Conservation (phyloP, 2,113 vertebrate genomes). For the Nymphicus hollandicus region DNA sequence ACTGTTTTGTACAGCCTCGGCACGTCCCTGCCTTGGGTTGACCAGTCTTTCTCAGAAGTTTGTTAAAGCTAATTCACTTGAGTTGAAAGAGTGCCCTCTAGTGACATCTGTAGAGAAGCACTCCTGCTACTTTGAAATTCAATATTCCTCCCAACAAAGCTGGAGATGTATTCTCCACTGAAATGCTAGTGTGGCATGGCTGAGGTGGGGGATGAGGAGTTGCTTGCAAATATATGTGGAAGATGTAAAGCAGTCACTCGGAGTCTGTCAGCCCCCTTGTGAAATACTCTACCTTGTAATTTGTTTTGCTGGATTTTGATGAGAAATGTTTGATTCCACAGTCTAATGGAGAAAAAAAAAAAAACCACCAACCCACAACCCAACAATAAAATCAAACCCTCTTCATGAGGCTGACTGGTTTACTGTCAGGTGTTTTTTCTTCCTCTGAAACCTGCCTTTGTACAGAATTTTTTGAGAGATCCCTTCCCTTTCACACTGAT, state of each 20-base stretch:
- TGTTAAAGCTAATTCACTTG: background rate
- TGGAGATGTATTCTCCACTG: background rate
- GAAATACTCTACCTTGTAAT: background rate
- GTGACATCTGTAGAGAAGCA: background rate
- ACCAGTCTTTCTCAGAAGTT: background rate
- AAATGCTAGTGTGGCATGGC: background rate
- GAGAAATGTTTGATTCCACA: background rate
- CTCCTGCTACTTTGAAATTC: background rate
- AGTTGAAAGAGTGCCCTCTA: conserved; percentile 53
- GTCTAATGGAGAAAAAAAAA: background rate
- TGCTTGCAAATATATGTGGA: background rate
- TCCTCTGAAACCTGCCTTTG: background rate
- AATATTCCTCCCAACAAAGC: background rate
- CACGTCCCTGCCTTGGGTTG: background rate
- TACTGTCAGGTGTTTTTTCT: background rate
- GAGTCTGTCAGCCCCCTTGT: background rate
- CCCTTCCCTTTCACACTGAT: background rate
- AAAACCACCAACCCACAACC: too few species aligned
- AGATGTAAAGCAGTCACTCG: background rate
- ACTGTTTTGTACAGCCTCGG: background rate
- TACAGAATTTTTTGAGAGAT: background rate
- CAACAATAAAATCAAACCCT: background rate
- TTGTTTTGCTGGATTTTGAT: background rate
- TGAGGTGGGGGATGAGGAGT: accelerated
- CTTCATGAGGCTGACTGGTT: background rate